Base-by-base conservation (phyloP, 2,888 invertebrate species). In the Zygogramma bicolorata region DNA sequence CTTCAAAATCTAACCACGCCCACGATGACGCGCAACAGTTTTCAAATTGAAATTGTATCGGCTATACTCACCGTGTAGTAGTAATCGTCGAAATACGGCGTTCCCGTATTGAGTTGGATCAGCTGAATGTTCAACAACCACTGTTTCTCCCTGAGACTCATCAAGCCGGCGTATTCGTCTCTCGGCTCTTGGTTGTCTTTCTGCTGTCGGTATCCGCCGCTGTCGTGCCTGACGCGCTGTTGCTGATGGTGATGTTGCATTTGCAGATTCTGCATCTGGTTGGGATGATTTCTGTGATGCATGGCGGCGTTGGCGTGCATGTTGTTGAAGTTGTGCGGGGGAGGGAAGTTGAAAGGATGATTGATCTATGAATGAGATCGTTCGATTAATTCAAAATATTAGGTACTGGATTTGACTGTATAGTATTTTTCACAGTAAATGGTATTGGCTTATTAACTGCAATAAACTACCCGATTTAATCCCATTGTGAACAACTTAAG, bases 41-140 rank as follows among this genome's bases (percentile, higher is more conserved):
- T n/a, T n/a, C n/a, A n/a, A n/a, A n/a, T n/a, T n/a, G n/a, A n/a
- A n/a, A n/a, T n/a, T n/a, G n/a, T n/a, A 15, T n/a, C 15, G 15
- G 4, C 18, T 22, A 10, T 18, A 86, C 90, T 88, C 81, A 95
- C 97, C 49, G 96, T 96, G 83, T 95, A 98, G 84, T 99, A 99
- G 86, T 96, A 99, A 87, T 99, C 99, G 85, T 99, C 98, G 81
- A 97, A 93, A 86, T 97, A 97, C 0, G 99, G 98, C 73, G 98
- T 97, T 65, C 96, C 97, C 0, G 97, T 96, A 84, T 97, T 96
- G 0, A 98, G 89, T 84, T 98, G 98, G 73, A 97, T 87, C 85
- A 97, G 89, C 86, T 99, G 99, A 79, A 99, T 98, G 85, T 97
- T 97, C 76, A 97, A 92, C 10, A 99, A 89, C 97, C 98, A 98